Evolutionary conservation across 2,797 vertebrate species (phyloP), one percentile per base, ranked within the genome.

Genomic region (Sciurus vulgaris): DNA sequence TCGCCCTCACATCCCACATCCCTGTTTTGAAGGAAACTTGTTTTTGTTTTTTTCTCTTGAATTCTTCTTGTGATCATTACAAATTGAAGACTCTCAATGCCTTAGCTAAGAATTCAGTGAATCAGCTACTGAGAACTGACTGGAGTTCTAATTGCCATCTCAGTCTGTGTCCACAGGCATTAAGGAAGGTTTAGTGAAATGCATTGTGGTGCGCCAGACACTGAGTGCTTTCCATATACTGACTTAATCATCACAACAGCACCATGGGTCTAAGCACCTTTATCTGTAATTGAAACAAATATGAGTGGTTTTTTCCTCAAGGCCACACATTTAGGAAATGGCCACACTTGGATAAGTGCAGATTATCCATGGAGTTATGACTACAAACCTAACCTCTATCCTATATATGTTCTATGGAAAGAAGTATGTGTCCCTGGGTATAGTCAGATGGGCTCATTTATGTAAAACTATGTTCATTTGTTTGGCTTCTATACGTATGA

Each of bases 351-450:
- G 12, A 41, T 79, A 89, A 91, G 86, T 12, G 15, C 7, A 38
- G 22, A n/a, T 49, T 54, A 15, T 2, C 41, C 33, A 38, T 38
- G 38, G 38, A 38, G 38, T 38, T 38, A 38, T 38, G 38, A 38
- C 38, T 38, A 38, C 38, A 38, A 38, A 38, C 38, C 5, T 38
- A 38, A 38, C 38, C 5, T 47, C 5, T 74, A 3, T n/a, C 5
- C 24, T 76, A 0, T 6, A 38, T 0, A 4, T 35, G 10, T 3
- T 30, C 7, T 18, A 1, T 51, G 8, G 20, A 69, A 72, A 41
- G 51, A 51, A 56, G 26, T 17, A 47, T 15, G 41, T 61, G 20
- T 33, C 33, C 59, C 4, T 69, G 4, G 7, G 7, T 49, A 24
- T 18, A 89, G 10, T 18, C 47, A 65, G 44, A 49, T 38, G 7